A percentile compares a stretch with the other conserved stretches of the same genome.
These are phyloP conservation scores for Lasioglossum oenotherae DNA, from an alignment of 2,888 invertebrate genomes.

Conservation along the genomic window DNA sequence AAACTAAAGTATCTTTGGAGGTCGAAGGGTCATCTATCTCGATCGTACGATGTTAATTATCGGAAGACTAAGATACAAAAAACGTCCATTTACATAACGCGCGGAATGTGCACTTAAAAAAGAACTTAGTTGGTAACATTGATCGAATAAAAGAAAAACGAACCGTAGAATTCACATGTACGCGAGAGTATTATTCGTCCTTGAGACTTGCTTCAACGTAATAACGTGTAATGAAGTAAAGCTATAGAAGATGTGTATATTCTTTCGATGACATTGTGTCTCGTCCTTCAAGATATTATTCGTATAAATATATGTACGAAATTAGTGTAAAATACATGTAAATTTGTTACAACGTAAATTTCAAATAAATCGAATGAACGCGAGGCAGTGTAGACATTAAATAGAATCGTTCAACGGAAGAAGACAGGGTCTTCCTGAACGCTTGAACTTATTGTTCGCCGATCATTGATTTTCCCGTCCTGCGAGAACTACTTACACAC, in stretches of 20 bases:
- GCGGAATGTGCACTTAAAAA: background rate
- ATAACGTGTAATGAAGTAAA: background rate
- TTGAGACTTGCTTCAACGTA: background rate
- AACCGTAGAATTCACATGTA: background rate
- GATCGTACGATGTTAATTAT: constrained; percentile 36
- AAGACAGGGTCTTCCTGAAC: background rate
- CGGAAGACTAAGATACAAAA: background rate
- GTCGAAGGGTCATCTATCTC: constrained; percentile 31
- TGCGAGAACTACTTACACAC: no score
- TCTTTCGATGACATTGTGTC: background rate
- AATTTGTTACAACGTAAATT: background rate
- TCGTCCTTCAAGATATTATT: background rate
- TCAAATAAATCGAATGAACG: background rate
- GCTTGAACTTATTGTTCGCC: background rate
- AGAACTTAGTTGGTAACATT: background rate
- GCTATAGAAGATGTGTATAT: background rate
- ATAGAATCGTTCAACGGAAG: background rate
- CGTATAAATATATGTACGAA: background rate
- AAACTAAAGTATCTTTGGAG: constrained; percentile 32
- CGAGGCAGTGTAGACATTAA: background rate
- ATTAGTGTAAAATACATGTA: background rate
- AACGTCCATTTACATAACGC: constrained; percentile 20
- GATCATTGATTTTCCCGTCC: background rate
- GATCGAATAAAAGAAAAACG: background rate
- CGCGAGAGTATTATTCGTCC: background rate